Evolutionary conservation across 2,888 invertebrate genomes (phyloP).

Genomic region (Palloptera scutellata): DNA sequence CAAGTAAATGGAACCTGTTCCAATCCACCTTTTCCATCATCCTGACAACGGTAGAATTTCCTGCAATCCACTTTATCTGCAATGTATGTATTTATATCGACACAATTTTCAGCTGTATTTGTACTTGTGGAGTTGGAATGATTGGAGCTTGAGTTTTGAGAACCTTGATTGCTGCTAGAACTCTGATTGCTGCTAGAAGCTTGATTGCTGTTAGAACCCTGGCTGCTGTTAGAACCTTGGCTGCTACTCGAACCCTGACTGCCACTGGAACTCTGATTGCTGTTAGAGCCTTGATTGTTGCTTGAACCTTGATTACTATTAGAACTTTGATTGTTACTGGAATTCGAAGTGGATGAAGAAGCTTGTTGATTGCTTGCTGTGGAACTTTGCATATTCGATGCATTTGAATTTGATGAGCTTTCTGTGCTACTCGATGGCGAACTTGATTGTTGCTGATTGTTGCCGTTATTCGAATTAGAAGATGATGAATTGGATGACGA

Average conservation of each 20-base stretch:
- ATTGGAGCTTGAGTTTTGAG: neutral
- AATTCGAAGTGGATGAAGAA: slow-evolving; percentile 18
- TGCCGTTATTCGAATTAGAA: neutral
- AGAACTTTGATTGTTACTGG: slow-evolving; percentile 1
- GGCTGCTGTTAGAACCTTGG: neutral
- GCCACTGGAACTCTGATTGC: slow-evolving; percentile 27
- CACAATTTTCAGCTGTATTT: slow-evolving; percentile 49
- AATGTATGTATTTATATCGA: slow-evolving; percentile 62
- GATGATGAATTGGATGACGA: slow-evolving; percentile 35
- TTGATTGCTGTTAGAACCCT: slow-evolving; percentile 2
- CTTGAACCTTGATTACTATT: slow-evolving; percentile 1
- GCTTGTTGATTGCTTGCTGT: slow-evolving; percentile 25
- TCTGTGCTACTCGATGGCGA: slow-evolving; percentile 43
- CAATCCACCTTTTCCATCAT: slow-evolving; percentile 63
- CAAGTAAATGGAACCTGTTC: slow-evolving; percentile 67
- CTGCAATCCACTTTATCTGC: slow-evolving; percentile 66
- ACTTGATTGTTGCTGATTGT: slow-evolving; percentile 22
- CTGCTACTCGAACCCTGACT: neutral
- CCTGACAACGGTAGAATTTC: slow-evolving; percentile 70
- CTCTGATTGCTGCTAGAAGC: slow-evolving; percentile 24
- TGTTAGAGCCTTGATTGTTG: slow-evolving; percentile 34
- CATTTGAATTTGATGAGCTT: slow-evolving; percentile 36
- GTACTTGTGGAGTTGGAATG: slow-evolving; percentile 14
- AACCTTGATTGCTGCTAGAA: slow-evolving; percentile 34
- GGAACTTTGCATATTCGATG: slow-evolving; percentile 34